Percentiles rank a stretch among this genome's conserved stretches.
These are phyloP conservation scores for Sinodicranocentrus sp. DNA, from an alignment of 2,888 invertebrate genomes.

Conservation along the genomic window DNA sequence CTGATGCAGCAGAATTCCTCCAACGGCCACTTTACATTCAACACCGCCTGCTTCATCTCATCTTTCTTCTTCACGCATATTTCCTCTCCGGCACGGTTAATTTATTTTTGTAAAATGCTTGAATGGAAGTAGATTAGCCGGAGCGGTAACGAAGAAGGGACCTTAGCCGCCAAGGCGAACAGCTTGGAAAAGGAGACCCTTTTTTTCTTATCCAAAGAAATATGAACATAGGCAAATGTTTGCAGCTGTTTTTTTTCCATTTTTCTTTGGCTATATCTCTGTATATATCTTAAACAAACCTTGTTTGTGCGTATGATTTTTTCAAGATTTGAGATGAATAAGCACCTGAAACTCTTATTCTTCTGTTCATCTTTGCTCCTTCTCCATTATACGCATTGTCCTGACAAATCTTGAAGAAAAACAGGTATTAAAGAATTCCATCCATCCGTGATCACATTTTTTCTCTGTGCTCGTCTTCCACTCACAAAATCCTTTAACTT, in stretches of 20 bases:
- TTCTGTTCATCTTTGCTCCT: not conserved
- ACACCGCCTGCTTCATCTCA: conserved; percentile 26
- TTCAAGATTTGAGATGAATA: conserved; percentile 10
- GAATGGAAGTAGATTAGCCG: conserved; percentile 73
- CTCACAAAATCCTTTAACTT: not conserved
- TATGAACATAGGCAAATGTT: conserved; percentile 42
- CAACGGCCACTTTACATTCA: too few species aligned
- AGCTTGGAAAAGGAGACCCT: conserved; percentile 33
- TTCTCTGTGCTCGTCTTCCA: not conserved
- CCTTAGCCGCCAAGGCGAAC: conserved; percentile 31
- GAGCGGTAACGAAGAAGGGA: conserved; percentile 32
- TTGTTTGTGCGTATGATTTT: too few species aligned
- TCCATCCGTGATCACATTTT: conserved; percentile 26
- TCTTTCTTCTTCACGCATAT: conserved; percentile 47
- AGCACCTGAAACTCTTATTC: conserved; percentile 4
- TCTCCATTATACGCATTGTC: not conserved
- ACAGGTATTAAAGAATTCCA: conserved; percentile 48
- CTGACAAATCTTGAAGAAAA: conserved; percentile 21
- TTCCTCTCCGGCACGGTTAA: conserved; percentile 69
- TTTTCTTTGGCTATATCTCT: not conserved
- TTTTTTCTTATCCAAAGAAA: conserved; percentile 33
- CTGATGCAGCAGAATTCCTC: too few species aligned
- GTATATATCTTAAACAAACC: too few species aligned
- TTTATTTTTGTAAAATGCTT: conserved; percentile 74
- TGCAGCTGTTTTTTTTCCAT: conserved; percentile 51